Base-by-base conservation (phyloP, 2,113 vertebrate species). In the Dascyllus trimaculatus region DNA sequence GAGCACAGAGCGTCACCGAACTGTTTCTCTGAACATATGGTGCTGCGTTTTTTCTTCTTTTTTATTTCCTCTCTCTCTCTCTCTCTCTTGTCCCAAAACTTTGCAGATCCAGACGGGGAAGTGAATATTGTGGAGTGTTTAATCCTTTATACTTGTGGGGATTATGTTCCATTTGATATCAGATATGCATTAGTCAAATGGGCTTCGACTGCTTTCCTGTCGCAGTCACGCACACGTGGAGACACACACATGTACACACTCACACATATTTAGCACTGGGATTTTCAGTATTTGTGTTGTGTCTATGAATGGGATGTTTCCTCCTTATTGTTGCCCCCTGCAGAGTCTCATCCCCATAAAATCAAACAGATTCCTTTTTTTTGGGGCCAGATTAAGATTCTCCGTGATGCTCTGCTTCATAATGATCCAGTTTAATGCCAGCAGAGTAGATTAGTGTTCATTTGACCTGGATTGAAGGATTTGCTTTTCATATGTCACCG, bases 391-490 rank as follows among this genome's bases (percentile, higher is more conserved):
- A 91, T 89, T 78, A 86, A 89, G 83, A 79, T 75, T 75, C 74
- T 63, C 40, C 26, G 46, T 80, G 81, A 65, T 68, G 69, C 66
- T 66, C 24, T 61, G 58, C 19, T 32, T 52, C 61, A 52, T 70
- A 85, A 85, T 46, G 71, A 83, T 74, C 48, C 71, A 6, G 63
- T 62, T 68, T 71, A 66, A 69, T 80, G 84, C 77, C 83, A 89
- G 48, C 67, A 76, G 66, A 51, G 59, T 75, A 88, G 92, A 91
- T 93, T 90, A 90, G 61, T 54, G 84, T 71, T 85, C 53, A 63
- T 88, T 85, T 92, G 91, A 92, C 91, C 89, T 88, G 88, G 78
- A 89, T 92, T 85, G 71, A 86, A 81, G 89, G 91, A 92, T 91
- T 92, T 83, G 62, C 71, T 80, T 85, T 84, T 87, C 85, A 79